Evolutionary conservation across 2,888 invertebrate genomes (phyloP).

Genomic region (Diarsia dahlii): DNA sequence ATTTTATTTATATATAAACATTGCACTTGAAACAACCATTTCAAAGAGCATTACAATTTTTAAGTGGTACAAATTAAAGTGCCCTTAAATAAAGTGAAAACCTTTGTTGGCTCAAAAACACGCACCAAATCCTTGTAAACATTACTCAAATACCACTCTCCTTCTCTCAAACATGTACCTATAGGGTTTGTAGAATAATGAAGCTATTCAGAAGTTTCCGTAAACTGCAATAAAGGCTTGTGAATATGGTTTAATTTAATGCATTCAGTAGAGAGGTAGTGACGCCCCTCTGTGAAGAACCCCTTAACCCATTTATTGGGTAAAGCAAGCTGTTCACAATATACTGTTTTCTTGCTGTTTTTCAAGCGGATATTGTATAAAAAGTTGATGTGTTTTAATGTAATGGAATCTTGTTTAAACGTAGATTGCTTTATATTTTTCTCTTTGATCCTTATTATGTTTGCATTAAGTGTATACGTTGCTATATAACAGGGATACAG

Average conservation of each 20-base stretch:
- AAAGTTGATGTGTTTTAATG: conserved; percentile 13
- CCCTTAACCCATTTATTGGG: conserved; percentile 47
- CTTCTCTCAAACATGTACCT: conserved; percentile 31
- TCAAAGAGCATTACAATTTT: not conserved
- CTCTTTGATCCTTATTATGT: not conserved
- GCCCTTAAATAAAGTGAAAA: not conserved
- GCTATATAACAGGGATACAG: too few species aligned
- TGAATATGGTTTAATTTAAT: conserved; percentile 54
- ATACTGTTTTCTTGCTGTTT: conserved; percentile 17
- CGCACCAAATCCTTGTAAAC: conserved; percentile 18
- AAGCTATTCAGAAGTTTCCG: conserved; percentile 44
- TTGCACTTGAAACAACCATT: not conserved
- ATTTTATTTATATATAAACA: not conserved
- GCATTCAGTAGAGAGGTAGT: conserved; percentile 53
- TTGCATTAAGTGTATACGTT: too few species aligned
- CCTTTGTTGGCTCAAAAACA: conserved; percentile 2
- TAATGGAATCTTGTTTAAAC: not conserved
- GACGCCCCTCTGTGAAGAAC: conserved; percentile 43
- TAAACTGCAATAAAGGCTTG: conserved; percentile 49
- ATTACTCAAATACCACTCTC: conserved; percentile 33
- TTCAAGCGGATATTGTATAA: conserved; percentile 22
- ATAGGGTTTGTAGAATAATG: conserved; percentile 46
- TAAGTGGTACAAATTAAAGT: not conserved
- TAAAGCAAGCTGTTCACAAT: conserved; percentile 37
- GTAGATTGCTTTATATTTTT: conserved; percentile 4